Percentiles rank a stretch among this genome's conserved stretches.
phyloP scores from a whole-genome alignment of 2,113 vertebrate species.

The Rostratula benghalensis region DNA sequence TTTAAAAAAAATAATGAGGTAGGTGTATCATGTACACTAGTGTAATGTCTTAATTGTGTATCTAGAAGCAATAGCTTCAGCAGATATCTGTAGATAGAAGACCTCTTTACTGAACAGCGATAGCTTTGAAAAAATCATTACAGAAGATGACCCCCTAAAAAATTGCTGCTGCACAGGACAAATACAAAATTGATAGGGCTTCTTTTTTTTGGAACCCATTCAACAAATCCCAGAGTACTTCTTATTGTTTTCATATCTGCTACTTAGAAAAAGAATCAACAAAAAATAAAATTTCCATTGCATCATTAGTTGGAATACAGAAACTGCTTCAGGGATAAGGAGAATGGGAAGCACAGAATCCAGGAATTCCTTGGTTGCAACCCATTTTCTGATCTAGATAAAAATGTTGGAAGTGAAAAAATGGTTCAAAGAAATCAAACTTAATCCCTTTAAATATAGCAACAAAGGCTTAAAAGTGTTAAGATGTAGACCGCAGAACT shows the following conservation, averaged over 20 bases:
- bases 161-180: not conserved
- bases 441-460: not conserved
- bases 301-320: accelerated
- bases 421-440: not conserved
- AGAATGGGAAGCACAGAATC: not conserved
- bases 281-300: not conserved
- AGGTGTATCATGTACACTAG: not conserved
- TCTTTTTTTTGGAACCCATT: not conserved
- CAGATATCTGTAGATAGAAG: not conserved
- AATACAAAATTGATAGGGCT: not conserved
- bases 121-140: not conserved
- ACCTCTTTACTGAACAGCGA: not conserved
- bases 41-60: not conserved
- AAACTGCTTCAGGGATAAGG: not conserved
- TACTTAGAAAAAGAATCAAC: not conserved
- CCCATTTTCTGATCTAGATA: not conserved
- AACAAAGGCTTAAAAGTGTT: not conserved
- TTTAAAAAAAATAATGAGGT: not conserved
- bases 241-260: not conserved
- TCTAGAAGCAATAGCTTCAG: not conserved
- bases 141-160: not conserved
- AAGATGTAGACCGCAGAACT: not conserved
- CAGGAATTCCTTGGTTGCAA: not conserved
- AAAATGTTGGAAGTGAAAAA: not conserved
- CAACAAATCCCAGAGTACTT: not conserved